phyloP scores from a whole-genome alignment of 2,113 vertebrate genomes.

The Mesoclemmys tuberculata region DNA sequence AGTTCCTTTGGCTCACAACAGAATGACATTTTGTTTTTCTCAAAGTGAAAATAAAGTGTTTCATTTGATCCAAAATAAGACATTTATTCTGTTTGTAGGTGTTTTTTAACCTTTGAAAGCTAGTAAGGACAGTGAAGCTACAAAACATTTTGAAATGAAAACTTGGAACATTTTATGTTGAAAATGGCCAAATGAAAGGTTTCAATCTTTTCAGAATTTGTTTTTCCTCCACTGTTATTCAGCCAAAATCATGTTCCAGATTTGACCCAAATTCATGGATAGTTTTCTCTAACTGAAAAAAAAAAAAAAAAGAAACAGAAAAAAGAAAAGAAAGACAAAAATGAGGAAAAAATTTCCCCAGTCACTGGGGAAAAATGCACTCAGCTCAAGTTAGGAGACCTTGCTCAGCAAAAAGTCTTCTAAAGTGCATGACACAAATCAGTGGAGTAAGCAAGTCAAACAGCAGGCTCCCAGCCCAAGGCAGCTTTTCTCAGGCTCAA shows the following conservation, averaged over 20 bases:
- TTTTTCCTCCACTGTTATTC: neutral
- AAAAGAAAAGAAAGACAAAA: too few species aligned
- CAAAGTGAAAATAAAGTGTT: too few species aligned
- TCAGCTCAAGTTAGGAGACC: too few species aligned
- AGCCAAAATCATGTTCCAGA: neutral
- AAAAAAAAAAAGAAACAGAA: too few species aligned
- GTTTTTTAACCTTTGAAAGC: neutral
- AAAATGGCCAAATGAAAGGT: too few species aligned
- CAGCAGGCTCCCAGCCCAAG: neutral
- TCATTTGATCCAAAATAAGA: too few species aligned
- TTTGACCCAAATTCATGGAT: neutral
- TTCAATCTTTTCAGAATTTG: too few species aligned
- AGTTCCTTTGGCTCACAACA: neutral
- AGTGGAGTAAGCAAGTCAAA: neutral
- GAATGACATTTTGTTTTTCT: neutral
- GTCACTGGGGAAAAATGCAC: too few species aligned
- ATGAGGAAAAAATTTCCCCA: too few species aligned
- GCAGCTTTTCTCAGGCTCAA: neutral
- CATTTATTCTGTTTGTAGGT: too few species aligned
- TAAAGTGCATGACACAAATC: neutral
- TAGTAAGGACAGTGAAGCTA: neutral
- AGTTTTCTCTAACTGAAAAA: too few species aligned
- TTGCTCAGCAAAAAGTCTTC: neutral
- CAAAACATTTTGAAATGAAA: neutral
- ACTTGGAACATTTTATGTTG: neutral